Evolutionary conservation across 2,888 invertebrate species (phyloP), one percentile per base, ranked within the genome.

Genomic region (Rambutsinella grinnellia): DNA sequence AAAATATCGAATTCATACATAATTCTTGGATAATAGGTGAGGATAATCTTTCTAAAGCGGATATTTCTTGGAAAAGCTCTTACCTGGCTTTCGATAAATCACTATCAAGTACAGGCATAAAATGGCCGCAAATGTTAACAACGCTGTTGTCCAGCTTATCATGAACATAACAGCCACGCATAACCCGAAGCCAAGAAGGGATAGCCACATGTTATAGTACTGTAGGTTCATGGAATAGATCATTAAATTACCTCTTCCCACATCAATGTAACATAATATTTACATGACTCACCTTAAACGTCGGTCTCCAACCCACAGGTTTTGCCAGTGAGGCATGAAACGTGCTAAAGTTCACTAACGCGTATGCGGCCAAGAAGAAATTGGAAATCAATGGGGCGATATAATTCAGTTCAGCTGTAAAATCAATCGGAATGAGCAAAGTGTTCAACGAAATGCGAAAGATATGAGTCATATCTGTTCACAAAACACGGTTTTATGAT

Each of bases 151-250:
- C 96, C 96, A 96, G 82, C 96, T 96, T 85, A 97, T 95, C 83
- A 98, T 90, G 88, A 98, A 98, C 97, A 98, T 98, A 76, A 97
- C 96, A 72, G 92, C 91, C 71, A 95, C 92, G 86, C 95, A 96
- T 63, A 96, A 86, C 82, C 94, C 88, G 23, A 96, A 88, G 44
- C 97, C 97, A 76, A 92, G 84, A 77, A 97, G 90, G 85, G 96
- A 96, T 72, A 97, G 88, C 97, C 97, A 98, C 94, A 94, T 94
- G 87, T 96, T 97, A 89, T 96, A 97, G 87, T 93, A 93, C 94
- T 95, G 86, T 69, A 87, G 85, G 23, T 17, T 49, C 3, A 61
- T 5, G 36, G 13, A 1, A 60, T 13, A 53, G 3, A 36, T 56
- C n/a, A 36, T 60, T 24, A n/a, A 13, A 54, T 36, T 36, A 36